phyloP scores from a whole-genome alignment of 2,797 vertebrate genomes.

The Eulemur coronatus region DNA sequence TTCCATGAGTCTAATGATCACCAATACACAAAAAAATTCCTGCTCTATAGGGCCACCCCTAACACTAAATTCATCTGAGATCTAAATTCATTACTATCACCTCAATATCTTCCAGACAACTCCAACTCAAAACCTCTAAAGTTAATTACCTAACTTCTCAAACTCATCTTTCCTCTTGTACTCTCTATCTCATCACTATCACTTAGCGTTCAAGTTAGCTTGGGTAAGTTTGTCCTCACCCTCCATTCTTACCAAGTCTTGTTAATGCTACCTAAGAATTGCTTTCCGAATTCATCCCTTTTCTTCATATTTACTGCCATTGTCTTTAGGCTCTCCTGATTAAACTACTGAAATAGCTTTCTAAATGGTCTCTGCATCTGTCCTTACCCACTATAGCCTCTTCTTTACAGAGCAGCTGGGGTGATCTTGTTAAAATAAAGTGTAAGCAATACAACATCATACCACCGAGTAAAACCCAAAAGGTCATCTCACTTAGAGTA shows the following conservation, averaged over 20 bases:
- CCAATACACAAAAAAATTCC: background rate
- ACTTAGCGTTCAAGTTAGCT: background rate
- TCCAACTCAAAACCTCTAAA: conserved; percentile 4
- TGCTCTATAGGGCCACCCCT: background rate
- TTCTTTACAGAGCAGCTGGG: background rate
- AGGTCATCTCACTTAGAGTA: background rate
- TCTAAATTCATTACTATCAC: background rate
- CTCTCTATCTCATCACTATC: background rate
- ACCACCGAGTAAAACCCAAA: conserved; percentile 13
- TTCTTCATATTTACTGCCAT: background rate
- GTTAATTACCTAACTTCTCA: background rate
- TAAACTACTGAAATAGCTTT: background rate
- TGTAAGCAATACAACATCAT: background rate
- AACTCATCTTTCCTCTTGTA: background rate
- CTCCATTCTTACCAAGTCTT: background rate
- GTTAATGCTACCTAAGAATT: background rate
- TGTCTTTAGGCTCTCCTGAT: background rate
- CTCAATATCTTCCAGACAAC: background rate
- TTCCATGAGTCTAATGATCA: background rate
- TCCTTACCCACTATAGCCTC: background rate
- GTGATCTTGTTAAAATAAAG: background rate
- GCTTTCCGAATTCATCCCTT: background rate
- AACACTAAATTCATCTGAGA: background rate
- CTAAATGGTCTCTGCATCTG: background rate
- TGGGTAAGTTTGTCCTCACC: background rate